Evolutionary conservation across 2,888 invertebrate genomes (phyloP).

Genomic region (Melieria crassipennis): DNA sequence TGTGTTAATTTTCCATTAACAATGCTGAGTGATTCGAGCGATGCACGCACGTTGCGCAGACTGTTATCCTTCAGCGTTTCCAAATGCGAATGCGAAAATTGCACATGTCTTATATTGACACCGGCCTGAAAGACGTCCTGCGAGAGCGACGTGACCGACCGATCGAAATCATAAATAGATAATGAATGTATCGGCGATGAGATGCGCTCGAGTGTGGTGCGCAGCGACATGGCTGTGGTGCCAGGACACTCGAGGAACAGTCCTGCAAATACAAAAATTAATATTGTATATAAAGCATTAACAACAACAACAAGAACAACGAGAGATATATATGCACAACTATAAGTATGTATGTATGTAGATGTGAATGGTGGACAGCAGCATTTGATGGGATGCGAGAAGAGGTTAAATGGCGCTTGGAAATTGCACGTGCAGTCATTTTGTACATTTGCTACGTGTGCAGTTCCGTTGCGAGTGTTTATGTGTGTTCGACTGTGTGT

Average conservation of each 20-base stretch:
- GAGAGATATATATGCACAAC: neutral
- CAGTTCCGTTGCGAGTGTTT: no score
- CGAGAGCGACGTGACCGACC: constrained; percentile 78
- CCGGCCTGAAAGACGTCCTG: constrained; percentile 78
- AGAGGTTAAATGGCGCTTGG: neutral
- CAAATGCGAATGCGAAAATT: constrained; percentile 80
- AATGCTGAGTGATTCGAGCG: constrained; percentile 81
- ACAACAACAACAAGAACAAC: neutral
- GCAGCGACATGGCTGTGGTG: constrained; percentile 79
- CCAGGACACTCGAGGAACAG: constrained; percentile 90
- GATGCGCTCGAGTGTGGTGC: constrained; percentile 77
- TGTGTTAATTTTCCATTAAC: constrained; percentile 74
- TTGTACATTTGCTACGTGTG: neutral
- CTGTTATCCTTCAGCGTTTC: constrained; percentile 79
- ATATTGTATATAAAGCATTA: neutral
- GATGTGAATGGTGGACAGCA: neutral
- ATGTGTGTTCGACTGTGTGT: no score
- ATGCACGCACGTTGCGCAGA: constrained; percentile 75
- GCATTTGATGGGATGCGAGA: neutral
- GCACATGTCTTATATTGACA: constrained; percentile 77
- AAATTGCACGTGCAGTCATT: neutral
- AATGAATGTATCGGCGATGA: constrained; percentile 81
- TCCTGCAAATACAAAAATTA: constrained; percentile 65
- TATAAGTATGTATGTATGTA: neutral
- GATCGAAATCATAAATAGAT: constrained; percentile 89